These are phyloP conservation scores for Cyrtorhinus lividipennis DNA, from an alignment of 1,140 invertebrate genomes.

Conservation along the genomic window DNA sequence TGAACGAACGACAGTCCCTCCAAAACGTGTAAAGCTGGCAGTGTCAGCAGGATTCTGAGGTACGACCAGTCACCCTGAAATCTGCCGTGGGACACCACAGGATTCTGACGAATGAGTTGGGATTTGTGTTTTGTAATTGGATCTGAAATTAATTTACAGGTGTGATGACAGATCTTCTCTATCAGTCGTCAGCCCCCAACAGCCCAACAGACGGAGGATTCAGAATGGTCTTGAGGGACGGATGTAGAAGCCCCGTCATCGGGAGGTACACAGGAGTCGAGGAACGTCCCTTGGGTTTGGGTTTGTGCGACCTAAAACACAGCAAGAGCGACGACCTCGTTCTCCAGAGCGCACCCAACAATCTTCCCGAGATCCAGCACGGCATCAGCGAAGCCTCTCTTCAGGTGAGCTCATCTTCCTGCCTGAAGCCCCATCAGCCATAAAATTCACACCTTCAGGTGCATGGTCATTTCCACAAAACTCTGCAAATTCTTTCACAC, in stretches of 20 bases:
- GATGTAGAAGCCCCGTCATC: slow-evolving; percentile 23
- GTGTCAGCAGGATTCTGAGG: too few relatives aligned
- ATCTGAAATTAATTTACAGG: too few relatives aligned
- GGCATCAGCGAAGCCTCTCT: slow-evolving; percentile 27
- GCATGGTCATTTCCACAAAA: too few relatives aligned
- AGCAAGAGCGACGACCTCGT: slow-evolving; percentile 30
- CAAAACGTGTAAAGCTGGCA: too few relatives aligned
- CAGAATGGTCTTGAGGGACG: slow-evolving; percentile 20
- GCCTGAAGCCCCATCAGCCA: too few relatives aligned
- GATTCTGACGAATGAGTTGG: too few relatives aligned
- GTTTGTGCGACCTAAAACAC: slow-evolving; percentile 26
- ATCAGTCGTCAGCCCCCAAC: slow-evolving; percentile 24
- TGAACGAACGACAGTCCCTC: too few relatives aligned
- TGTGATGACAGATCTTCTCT: slow-evolving; percentile 31
- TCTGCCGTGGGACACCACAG: too few relatives aligned
- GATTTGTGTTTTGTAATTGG: too few relatives aligned
- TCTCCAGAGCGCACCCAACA: slow-evolving; percentile 31
- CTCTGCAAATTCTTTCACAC: too few relatives aligned
- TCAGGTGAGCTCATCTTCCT: background rate
- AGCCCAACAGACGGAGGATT: slow-evolving; percentile 17
- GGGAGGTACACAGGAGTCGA: slow-evolving; percentile 31
- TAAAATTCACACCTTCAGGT: too few relatives aligned
- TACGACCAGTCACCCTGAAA: too few relatives aligned
- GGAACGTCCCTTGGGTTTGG: slow-evolving; percentile 28
- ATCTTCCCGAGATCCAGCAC: slow-evolving; percentile 31